Conservation (phyloP, 1,140 invertebrate genomes). For the Aphidius ervi region DNA sequence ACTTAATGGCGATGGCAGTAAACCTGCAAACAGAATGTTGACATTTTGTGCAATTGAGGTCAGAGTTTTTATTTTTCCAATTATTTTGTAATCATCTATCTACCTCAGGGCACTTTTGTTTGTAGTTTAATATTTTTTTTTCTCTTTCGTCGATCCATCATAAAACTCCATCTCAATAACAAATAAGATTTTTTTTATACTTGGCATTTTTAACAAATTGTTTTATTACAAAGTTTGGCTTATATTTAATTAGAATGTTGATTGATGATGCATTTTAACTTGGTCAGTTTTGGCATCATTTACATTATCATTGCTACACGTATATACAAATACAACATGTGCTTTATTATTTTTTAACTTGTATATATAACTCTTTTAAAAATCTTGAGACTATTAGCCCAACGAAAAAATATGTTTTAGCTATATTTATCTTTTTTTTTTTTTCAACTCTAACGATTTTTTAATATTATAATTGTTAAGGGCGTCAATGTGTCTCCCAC, state of each 20-base stretch:
- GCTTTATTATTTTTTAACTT: too few relatives aligned
- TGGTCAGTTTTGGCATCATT: slow-evolving; percentile 24
- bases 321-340: too few relatives aligned
- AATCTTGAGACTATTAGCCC: too few relatives aligned
- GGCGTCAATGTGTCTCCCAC: too few relatives aligned
- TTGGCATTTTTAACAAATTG: background rate
- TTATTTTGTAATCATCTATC: slow-evolving; percentile 17
- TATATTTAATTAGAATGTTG: slow-evolving; percentile 1
- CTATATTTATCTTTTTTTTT: slow-evolving; percentile 36
- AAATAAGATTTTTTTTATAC: background rate
- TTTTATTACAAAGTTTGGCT: background rate
- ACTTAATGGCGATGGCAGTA: too few relatives aligned
- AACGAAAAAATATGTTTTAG: too few relatives aligned
- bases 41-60: slow-evolving; percentile 53
- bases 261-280: slow-evolving; percentile 14
- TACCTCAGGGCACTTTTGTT: too few relatives aligned
- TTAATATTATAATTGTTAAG: background rate
- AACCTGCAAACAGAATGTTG: slow-evolving; percentile 34
- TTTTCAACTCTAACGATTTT: slow-evolving; percentile 19
- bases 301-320: slow-evolving; percentile 13
- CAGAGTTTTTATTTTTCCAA: slow-evolving; percentile 38
- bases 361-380: too few relatives aligned
- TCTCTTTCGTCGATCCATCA: too few relatives aligned
- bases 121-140: background rate
- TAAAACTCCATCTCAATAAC: too few relatives aligned